Percentiles rank a stretch among this genome's conserved stretches.
phyloP scores from a whole-genome alignment of 2,888 invertebrate species.

The Leucophenga montana region DNA sequence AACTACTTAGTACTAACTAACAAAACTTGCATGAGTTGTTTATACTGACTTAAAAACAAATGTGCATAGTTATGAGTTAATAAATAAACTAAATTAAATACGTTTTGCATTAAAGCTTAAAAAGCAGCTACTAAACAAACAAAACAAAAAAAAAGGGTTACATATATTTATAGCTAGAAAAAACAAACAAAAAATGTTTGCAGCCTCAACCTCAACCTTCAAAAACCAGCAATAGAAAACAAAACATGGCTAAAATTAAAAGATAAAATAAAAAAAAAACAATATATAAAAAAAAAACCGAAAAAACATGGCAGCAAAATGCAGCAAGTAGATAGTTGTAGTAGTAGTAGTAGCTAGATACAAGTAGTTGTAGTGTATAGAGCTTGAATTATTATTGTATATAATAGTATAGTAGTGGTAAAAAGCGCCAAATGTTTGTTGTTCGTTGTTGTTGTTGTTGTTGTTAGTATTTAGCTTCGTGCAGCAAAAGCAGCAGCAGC shows the following conservation, averaged over 20 bases:
- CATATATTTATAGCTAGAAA: too few species aligned
- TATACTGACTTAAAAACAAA: too few species aligned
- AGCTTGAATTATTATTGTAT: not conserved
- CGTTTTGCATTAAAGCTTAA: not conserved
- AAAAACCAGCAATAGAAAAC: not conserved
- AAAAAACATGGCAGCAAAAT: not conserved
- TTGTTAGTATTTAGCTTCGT: conserved; percentile 40
- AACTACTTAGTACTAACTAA: too few species aligned
- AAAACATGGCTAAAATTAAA: not conserved
- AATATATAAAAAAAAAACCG: not conserved
- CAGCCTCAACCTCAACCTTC: conserved; percentile 16
- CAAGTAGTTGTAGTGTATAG: not conserved
- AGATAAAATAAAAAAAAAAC: not conserved
- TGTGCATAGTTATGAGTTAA: too few species aligned
- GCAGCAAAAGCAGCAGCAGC: conserved; percentile 47
- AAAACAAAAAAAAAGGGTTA: not conserved
- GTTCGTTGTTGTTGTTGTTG: conserved; percentile 44
- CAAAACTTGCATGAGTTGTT: too few species aligned
- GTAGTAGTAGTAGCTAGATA: conserved; percentile 28
- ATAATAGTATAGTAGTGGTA: not conserved
- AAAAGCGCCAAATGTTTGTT: too few species aligned
- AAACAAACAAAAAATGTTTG: not conserved
- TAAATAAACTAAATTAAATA: too few species aligned
- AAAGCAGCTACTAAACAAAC: not conserved
- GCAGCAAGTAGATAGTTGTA: conserved; percentile 34